A percentile compares a stretch with the other conserved stretches of the same genome.
Conservation (phyloP, 2,888 invertebrate species). For the Thereva nobilitata region DNA sequence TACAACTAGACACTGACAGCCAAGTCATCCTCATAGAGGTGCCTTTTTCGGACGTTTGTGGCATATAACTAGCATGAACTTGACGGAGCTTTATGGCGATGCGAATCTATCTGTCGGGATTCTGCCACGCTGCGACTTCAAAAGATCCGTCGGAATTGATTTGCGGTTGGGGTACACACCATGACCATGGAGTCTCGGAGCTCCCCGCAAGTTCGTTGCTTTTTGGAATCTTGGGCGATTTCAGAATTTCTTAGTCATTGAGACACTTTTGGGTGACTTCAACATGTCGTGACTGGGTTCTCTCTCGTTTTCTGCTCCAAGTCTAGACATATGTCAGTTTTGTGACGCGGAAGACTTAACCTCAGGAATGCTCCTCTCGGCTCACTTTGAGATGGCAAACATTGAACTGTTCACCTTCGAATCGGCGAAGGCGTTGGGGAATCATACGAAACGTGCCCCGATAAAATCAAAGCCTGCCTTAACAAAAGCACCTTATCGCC, state of each 20-base stretch:
- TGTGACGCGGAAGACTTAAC: constrained; percentile 17
- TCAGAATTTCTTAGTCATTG: constrained; percentile 1
- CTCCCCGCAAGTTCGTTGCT: background rate
- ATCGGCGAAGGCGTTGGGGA: constrained; percentile 2
- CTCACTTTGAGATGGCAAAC: constrained; percentile 13
- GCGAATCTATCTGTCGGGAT: background rate
- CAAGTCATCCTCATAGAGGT: constrained; percentile 4
- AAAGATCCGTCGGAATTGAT: constrained; percentile 18
- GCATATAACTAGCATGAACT: constrained; percentile 8
- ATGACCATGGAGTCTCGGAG: constrained; percentile 2
- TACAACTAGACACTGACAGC: background rate
- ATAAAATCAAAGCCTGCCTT: constrained; percentile 12
- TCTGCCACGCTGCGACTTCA: constrained; percentile 8
- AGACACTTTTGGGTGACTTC: constrained; percentile 1
- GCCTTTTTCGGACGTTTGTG: constrained; percentile 24
- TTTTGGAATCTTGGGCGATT: background rate
- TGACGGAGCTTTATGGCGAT: no score
- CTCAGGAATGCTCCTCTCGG: constrained; percentile 3
- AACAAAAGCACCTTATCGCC: constrained; percentile 4
- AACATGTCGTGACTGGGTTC: constrained; percentile 12
- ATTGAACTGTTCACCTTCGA: background rate
- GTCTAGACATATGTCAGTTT: constrained; percentile 13
- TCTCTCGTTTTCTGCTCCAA: constrained; percentile 7
- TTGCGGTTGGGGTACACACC: constrained; percentile 20
- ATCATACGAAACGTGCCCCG: background rate